These are phyloP conservation scores for Holocentrus rufus DNA, from an alignment of 2,797 vertebrate genomes.

Conservation along the genomic window DNA sequence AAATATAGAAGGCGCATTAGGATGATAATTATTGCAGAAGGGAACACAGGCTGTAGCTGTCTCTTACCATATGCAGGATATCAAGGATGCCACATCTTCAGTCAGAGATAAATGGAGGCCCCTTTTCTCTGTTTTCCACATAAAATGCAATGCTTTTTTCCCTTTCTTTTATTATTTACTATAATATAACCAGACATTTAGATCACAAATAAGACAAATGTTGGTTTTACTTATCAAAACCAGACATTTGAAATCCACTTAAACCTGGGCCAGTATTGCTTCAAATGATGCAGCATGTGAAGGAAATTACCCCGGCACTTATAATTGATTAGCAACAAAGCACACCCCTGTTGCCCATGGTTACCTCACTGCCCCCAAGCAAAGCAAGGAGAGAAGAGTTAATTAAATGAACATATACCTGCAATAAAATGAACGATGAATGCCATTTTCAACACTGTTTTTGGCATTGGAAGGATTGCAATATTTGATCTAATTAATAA, in stretches of 20 bases:
- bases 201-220: not conserved
- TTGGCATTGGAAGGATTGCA: conserved; percentile 5
- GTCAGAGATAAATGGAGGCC: no score
- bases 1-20: not conserved
- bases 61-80: not conserved
- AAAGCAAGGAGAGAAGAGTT: not conserved
- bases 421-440: conserved; percentile 8
- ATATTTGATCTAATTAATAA: not conserved
- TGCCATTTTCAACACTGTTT: conserved; percentile 10
- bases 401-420: conserved; percentile 1
- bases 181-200: not conserved
- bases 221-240: not conserved
- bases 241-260: not conserved
- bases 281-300: conserved; percentile 3
- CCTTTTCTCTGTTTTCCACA: no score
- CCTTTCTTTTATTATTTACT: not conserved
- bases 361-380: not conserved
- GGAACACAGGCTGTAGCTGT: no score
- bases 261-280: not conserved
- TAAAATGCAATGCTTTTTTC: no score
- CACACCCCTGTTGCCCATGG: not conserved
- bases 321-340: conserved; percentile 1
- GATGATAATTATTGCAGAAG: not conserved
- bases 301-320: not conserved
- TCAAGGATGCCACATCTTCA: not conserved